These are phyloP conservation scores for Sitophilus oryzae DNA, from an alignment of 1,140 invertebrate species.

Conservation along the genomic window DNA sequence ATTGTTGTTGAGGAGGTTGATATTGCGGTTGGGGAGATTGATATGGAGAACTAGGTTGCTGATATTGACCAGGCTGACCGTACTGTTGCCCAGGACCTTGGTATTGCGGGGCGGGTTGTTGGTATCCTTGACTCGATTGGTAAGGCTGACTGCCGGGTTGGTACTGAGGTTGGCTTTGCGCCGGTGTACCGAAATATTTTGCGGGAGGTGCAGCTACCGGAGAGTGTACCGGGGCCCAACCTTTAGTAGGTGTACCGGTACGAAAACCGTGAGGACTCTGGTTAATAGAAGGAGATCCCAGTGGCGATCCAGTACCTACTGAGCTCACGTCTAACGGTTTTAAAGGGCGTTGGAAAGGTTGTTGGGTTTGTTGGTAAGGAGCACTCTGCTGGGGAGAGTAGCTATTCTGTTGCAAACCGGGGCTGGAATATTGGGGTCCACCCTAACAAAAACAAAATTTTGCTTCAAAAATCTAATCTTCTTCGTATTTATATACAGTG, in stretches of 20 bases:
- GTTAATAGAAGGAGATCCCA: constrained; percentile 32
- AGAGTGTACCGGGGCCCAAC: constrained; percentile 40
- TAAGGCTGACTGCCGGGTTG: constrained; percentile 18
- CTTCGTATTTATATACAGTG: not conserved
- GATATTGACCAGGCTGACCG: constrained; percentile 34
- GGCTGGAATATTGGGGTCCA: constrained; percentile 33
- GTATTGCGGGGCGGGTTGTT: constrained; percentile 17
- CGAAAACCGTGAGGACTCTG: constrained; percentile 32
- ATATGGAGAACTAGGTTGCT: constrained; percentile 22
- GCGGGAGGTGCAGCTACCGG: constrained; percentile 30
- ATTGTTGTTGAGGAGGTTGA: constrained; percentile 26
- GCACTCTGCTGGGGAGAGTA: constrained; percentile 20
- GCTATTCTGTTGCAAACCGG: constrained; percentile 34
- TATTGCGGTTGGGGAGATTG: constrained; percentile 29
- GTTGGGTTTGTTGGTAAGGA: constrained; percentile 32
- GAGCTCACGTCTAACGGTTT: constrained; percentile 32
- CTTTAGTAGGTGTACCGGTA: constrained; percentile 34
- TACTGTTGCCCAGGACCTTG: constrained; percentile 34
- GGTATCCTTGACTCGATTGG: not conserved
- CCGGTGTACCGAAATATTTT: constrained; percentile 14
- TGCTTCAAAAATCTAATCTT: not conserved
- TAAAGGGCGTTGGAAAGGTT: constrained; percentile 28
- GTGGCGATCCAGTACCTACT: constrained; percentile 28
- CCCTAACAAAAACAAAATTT: constrained; percentile 32
- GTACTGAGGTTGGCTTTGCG: constrained; percentile 36